These are phyloP conservation scores for Linurgus olivaceus DNA, from an alignment of 2,797 vertebrate genomes.

Conservation along the genomic window DNA sequence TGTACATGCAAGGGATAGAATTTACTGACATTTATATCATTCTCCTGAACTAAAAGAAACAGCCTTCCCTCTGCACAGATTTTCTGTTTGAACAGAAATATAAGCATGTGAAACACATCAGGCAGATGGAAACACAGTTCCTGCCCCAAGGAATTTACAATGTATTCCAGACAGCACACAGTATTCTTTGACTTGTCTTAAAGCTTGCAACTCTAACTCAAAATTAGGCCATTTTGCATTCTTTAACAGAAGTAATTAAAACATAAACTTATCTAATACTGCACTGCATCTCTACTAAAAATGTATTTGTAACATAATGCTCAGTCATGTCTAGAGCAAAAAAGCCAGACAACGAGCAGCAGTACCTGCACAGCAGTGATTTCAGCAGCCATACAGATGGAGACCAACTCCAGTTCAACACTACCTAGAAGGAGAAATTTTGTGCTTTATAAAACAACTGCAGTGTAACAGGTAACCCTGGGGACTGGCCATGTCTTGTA, in stretches of 20 bases:
- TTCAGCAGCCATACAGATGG: neutral
- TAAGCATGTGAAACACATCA: neutral
- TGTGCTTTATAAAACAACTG: neutral
- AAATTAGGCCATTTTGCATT: neutral
- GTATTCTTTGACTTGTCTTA: neutral
- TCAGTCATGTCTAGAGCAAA: rapidly evolving
- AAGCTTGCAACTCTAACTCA: neutral
- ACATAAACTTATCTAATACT: neutral
- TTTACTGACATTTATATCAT: neutral
- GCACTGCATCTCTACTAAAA: neutral
- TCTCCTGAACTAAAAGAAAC: neutral
- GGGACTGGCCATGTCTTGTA: neutral
- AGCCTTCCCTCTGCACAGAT: neutral
- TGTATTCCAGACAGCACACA: neutral
- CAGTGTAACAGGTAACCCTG: neutral
- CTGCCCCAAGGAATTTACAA: neutral
- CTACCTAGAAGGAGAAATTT: neutral
- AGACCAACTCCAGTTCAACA: neutral
- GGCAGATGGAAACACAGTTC: neutral
- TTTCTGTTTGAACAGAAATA: neutral
- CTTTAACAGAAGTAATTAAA: neutral
- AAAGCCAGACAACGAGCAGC: neutral
- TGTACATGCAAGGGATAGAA: neutral
- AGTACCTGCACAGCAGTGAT: neutral
- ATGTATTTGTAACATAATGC: neutral